phyloP scores from a whole-genome alignment of 2,797 vertebrate genomes.

The Otus scops region DNA sequence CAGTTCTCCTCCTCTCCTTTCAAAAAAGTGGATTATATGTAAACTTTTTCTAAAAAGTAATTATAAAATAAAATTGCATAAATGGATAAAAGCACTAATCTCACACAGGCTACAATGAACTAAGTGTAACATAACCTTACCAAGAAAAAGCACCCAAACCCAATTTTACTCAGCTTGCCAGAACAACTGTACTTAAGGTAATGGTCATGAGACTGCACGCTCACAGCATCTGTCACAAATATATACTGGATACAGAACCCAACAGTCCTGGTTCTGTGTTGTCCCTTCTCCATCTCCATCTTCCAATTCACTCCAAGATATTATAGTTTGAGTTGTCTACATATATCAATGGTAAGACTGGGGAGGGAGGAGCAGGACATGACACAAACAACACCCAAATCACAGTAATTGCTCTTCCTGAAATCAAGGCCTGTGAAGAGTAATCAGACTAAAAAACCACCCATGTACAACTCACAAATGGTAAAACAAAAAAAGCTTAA shows the following conservation, averaged over 20 bases:
- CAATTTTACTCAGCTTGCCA: not conserved
- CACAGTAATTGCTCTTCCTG: not conserved
- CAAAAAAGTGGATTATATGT: not conserved
- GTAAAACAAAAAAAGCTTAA: not conserved
- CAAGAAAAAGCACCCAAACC: not conserved
- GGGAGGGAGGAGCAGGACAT: accelerated
- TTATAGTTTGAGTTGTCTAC: too few species aligned
- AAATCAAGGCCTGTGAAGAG: not conserved
- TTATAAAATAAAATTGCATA: not conserved
- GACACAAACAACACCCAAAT: not conserved
- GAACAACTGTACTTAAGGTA: not conserved
- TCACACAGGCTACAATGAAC: not conserved
- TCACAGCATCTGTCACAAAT: not conserved
- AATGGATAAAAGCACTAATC: not conserved
- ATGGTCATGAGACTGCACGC: not conserved
- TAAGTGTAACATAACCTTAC: not conserved
- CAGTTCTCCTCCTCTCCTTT: not conserved
- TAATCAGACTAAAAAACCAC: not conserved
- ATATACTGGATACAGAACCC: not conserved
- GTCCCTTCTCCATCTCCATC: not conserved
- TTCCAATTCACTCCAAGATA: not conserved
- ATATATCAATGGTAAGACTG: not conserved
- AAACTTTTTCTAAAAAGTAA: not conserved
- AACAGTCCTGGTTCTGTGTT: not conserved
- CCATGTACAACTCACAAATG: not conserved